Evolutionary conservation across 2,888 invertebrate genomes (phyloP).

Genomic region (Ochropleura leucogaster): DNA sequence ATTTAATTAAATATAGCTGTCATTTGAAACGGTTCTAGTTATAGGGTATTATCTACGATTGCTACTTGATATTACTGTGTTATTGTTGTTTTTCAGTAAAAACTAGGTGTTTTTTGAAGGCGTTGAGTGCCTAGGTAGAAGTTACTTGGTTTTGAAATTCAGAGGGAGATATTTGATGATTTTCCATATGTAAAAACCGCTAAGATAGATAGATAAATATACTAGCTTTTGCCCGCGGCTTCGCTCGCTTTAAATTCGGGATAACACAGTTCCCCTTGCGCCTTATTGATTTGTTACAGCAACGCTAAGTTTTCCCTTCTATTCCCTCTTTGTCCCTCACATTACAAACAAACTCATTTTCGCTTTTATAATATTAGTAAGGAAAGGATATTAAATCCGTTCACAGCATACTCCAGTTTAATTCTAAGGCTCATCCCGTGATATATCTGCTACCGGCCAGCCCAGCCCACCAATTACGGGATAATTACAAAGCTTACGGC

Average conservation of each 20-base stretch:
- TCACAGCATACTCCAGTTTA: slow-evolving; percentile 51
- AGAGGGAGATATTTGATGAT: too few species aligned
- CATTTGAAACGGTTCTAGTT: slow-evolving; percentile 60
- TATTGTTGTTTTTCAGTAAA: background rate
- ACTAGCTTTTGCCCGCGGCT: too few species aligned
- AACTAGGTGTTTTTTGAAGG: background rate
- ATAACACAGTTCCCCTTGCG: too few species aligned
- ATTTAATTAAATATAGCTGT: slow-evolving; percentile 67
- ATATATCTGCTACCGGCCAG: slow-evolving; percentile 85
- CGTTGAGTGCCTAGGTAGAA: background rate
- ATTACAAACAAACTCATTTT: too few species aligned
- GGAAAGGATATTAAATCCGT: too few species aligned
- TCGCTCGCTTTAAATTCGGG: too few species aligned
- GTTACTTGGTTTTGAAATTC: too few species aligned
- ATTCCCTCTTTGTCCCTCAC: too few species aligned
- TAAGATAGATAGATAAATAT: too few species aligned
- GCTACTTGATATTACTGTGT: background rate
- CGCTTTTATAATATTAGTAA: too few species aligned
- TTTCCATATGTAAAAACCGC: background rate
- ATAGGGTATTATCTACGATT: slow-evolving; percentile 36
- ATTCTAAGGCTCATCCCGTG: slow-evolving; percentile 77
- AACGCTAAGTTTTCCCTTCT: too few species aligned
- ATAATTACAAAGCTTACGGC: slow-evolving; percentile 85
- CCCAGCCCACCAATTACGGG: slow-evolving; percentile 86
- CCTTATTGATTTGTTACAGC: too few species aligned